phyloP scores from a whole-genome alignment of 2,888 invertebrate species.

The Charanyca ferruginea region DNA sequence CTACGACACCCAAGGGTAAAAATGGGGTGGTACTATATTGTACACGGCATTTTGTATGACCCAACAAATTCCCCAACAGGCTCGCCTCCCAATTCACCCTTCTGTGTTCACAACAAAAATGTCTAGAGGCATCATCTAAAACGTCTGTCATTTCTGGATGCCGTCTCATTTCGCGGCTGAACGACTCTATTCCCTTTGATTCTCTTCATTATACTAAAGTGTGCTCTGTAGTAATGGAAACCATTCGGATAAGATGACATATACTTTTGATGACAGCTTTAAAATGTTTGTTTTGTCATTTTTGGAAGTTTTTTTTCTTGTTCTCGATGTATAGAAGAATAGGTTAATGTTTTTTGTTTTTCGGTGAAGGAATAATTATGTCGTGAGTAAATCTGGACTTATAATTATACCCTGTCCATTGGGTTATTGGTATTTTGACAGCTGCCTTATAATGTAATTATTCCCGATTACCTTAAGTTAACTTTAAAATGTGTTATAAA shows the following conservation, averaged over 20 bases:
- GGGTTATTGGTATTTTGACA: too few relatives aligned
- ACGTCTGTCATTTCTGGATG: constrained; percentile 78
- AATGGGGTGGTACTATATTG: too few relatives aligned
- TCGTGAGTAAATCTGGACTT: too few relatives aligned
- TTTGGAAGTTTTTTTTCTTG: background rate
- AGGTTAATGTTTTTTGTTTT: too few relatives aligned
- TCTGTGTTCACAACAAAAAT: constrained; percentile 65
- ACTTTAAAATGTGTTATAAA: too few relatives aligned
- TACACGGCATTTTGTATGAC: too few relatives aligned
- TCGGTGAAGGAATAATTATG: too few relatives aligned
- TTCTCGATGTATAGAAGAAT: too few relatives aligned
- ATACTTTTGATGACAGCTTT: constrained; percentile 45
- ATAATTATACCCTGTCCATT: too few relatives aligned
- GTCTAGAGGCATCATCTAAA: constrained; percentile 69
- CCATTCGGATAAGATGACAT: constrained; percentile 51
- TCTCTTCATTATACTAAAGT: constrained; percentile 73
- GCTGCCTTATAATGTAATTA: too few relatives aligned
- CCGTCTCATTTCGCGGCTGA: constrained; percentile 82
- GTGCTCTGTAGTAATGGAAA: constrained; percentile 54
- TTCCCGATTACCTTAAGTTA: too few relatives aligned
- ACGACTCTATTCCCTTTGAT: constrained; percentile 77
- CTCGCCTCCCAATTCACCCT: constrained; percentile 16
- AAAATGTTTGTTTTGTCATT: constrained; percentile 32
- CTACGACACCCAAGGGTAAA: too few relatives aligned
- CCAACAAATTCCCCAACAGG: constrained; percentile 37